Evolutionary conservation across 1,140 invertebrate species (phyloP).

Genomic region (Battus philenor): DNA sequence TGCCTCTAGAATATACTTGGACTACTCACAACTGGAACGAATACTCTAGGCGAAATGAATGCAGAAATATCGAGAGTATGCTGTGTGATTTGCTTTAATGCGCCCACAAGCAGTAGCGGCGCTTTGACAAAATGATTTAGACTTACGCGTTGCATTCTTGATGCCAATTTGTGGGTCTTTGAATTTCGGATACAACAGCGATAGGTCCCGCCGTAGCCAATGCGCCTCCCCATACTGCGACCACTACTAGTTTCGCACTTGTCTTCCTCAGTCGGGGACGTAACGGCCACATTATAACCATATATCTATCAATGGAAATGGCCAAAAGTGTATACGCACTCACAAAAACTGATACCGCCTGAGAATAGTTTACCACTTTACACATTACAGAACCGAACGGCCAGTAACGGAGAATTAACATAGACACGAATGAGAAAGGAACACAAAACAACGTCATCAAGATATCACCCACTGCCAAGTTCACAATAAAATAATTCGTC

Average conservation of each 20-base stretch:
- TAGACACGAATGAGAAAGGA: conserved; percentile 89
- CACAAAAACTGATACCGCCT: conserved; percentile 88
- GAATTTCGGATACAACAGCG: conserved; percentile 80
- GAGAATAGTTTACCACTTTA: conserved; percentile 85
- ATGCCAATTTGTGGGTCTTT: conserved; percentile 78
- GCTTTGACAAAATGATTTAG: no score
- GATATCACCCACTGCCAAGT: conserved; percentile 90
- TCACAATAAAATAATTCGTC: conserved; percentile 92
- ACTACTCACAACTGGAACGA: no score
- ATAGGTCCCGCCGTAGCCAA: conserved; percentile 88
- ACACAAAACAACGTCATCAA: conserved; percentile 90
- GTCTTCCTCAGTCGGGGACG: conserved; percentile 85
- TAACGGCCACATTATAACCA: conserved; percentile 92
- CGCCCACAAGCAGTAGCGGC: no score
- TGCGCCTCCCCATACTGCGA: conserved; percentile 86
- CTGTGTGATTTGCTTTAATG: no score
- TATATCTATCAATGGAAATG: conserved; percentile 90
- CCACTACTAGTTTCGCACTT: conserved; percentile 83
- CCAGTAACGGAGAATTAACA: conserved; percentile 85
- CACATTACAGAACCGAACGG: conserved; percentile 88
- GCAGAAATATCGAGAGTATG: no score
- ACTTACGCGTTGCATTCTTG: conserved; percentile 80
- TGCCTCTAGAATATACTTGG: no score
- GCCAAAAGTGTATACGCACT: conserved; percentile 91
- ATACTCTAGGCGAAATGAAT: no score